These are phyloP conservation scores for Danio tinwini DNA, from an alignment of 2,797 vertebrate genomes.

Conservation along the genomic window DNA sequence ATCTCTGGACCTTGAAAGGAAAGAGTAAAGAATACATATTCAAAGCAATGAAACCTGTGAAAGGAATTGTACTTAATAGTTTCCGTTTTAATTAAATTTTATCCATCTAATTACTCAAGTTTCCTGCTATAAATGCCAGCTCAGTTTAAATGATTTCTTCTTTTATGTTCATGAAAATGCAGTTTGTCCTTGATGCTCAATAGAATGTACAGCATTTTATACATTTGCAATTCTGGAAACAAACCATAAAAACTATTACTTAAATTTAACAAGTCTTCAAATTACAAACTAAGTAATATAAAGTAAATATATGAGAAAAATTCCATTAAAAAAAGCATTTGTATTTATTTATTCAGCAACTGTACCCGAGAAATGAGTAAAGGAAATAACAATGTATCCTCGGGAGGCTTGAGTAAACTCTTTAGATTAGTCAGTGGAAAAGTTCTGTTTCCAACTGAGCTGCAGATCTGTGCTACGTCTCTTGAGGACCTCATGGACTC, in stretches of 20 bases:
- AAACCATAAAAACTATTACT: background rate
- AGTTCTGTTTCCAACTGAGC: slow-evolving; percentile 38
- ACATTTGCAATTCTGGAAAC: background rate
- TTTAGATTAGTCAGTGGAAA: slow-evolving; percentile 47
- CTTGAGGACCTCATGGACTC: slow-evolving; percentile 29
- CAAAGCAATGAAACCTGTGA: slow-evolving; percentile 11
- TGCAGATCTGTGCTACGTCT: slow-evolving; percentile 48
- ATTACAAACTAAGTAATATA: background rate
- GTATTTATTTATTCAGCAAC: slow-evolving; percentile 13
- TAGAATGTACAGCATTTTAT: background rate
- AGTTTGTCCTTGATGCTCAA: background rate
- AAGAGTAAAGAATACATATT: slow-evolving; percentile 9
- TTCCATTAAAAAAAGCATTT: slow-evolving; percentile 4
- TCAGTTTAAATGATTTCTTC: background rate
- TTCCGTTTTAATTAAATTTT: slow-evolving; percentile 18
- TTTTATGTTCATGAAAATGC: slow-evolving; percentile 30
- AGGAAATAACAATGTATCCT: slow-evolving; percentile 27
- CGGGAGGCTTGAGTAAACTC: slow-evolving; percentile 27
- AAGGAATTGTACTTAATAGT: background rate
- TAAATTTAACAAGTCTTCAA: background rate
- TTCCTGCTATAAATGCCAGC: background rate
- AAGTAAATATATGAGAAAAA: background rate
- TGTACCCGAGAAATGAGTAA: background rate
- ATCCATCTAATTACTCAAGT: slow-evolving; percentile 10
- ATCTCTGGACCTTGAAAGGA: background rate